Evolutionary conservation across 2,113 vertebrate species (phyloP).

Genomic region (Baryphthengus martii): DNA sequence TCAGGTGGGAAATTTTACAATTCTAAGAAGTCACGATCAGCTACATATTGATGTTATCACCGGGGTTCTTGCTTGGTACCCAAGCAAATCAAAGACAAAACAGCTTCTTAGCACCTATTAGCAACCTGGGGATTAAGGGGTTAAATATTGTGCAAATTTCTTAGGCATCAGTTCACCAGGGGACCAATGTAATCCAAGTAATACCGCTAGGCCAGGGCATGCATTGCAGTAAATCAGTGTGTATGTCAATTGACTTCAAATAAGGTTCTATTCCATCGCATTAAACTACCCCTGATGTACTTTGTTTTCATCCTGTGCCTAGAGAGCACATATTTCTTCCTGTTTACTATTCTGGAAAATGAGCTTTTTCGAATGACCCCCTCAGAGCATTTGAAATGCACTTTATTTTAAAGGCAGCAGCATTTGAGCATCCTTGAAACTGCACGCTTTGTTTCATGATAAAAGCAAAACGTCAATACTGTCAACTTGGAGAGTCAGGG

Average conservation of each 20-base stretch:
- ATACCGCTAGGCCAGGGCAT: not conserved
- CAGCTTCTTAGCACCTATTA: not conserved
- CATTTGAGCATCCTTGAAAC: not conserved
- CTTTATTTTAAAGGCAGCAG: not conserved
- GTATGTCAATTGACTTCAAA: not conserved
- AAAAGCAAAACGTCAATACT: not conserved
- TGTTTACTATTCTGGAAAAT: slow-evolving; percentile 11
- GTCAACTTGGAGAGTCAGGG: not conserved
- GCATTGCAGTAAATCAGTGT: not conserved
- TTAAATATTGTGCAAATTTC: not conserved
- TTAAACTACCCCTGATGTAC: not conserved
- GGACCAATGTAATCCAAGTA: not conserved
- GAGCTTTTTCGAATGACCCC: not conserved
- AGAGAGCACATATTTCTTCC: not conserved
- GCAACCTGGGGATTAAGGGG: not conserved
- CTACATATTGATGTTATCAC: not conserved
- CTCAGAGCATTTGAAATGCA: not conserved
- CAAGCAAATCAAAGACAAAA: not conserved
- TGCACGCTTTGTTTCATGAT: not conserved
- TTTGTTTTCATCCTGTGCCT: not conserved
- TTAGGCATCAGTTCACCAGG: not conserved
- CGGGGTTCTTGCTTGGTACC: not conserved
- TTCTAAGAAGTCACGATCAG: not conserved
- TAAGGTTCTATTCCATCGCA: not conserved
- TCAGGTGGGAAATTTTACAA: not conserved